phyloP scores from a whole-genome alignment of 2,888 invertebrate genomes.

The Andrena chrysosceles region DNA sequence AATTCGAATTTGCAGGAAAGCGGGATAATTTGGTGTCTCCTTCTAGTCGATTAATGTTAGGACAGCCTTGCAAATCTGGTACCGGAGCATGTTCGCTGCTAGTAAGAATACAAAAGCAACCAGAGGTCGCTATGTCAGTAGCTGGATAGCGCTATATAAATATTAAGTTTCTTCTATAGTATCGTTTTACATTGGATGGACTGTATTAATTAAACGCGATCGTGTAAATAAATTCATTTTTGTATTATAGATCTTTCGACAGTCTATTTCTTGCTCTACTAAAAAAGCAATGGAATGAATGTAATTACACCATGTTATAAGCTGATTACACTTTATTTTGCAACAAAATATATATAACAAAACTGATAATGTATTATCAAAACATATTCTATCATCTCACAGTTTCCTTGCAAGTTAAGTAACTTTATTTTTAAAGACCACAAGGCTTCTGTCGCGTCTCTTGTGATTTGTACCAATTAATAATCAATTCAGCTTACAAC shows the following conservation, averaged over 20 bases:
- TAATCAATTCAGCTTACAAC: constrained; percentile 57
- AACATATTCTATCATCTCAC: constrained; percentile 30
- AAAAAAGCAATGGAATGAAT: constrained; percentile 8
- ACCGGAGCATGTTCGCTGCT: constrained; percentile 90
- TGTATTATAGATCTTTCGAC: not conserved
- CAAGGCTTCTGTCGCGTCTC: constrained; percentile 15
- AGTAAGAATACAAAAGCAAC: constrained; percentile 67
- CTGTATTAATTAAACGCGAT: constrained; percentile 6
- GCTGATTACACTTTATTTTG: constrained; percentile 63
- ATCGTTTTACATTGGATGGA: not conserved
- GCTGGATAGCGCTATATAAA: constrained; percentile 23
- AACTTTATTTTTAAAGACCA: constrained; percentile 16
- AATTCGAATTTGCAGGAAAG: constrained; percentile 86
- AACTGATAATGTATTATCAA: constrained; percentile 47
- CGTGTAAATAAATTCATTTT: constrained; percentile 47
- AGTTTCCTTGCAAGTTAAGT: constrained; percentile 17
- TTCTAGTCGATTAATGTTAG: constrained; percentile 94
- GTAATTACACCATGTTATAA: constrained; percentile 45
- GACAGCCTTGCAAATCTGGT: constrained; percentile 92
- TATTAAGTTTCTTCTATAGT: not conserved
- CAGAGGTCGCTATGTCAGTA: constrained; percentile 18
- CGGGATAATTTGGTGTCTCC: constrained; percentile 92
- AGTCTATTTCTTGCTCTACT: not conserved
- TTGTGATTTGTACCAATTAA: constrained; percentile 50
- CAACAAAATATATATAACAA: constrained; percentile 56